Percentiles rank a stretch among this genome's conserved stretches.
phyloP scores from a whole-genome alignment of 2,888 invertebrate genomes.

The Chrysodeixis includens region DNA sequence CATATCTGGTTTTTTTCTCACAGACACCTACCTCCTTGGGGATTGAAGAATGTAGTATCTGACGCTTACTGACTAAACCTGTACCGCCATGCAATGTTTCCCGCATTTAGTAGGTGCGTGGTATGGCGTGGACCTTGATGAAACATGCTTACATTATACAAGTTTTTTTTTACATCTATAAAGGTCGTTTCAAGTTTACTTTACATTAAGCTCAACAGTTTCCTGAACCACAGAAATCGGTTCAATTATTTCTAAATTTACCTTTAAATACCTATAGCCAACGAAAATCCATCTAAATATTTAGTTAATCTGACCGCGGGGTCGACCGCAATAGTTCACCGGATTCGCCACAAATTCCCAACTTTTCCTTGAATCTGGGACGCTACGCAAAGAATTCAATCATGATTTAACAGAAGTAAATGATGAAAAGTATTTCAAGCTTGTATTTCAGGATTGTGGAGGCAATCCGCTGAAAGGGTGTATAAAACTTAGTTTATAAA shows the following conservation, averaged over 20 bases:
- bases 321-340: conserved; percentile 39
- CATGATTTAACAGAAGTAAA: conserved; percentile 28
- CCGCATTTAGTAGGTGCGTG: too few relatives aligned
- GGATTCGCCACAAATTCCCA: conserved; percentile 27
- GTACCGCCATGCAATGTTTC: too few relatives aligned
- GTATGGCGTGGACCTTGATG: too few relatives aligned
- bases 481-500: neutral
- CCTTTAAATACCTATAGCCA: neutral
- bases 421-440: conserved; percentile 19
- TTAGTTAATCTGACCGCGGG: conserved; percentile 38
- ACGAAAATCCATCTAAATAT: conserved; percentile 28
- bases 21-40: too few relatives aligned
- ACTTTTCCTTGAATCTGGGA: conserved; percentile 27
- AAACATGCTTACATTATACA: too few relatives aligned
- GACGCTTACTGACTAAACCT: too few relatives aligned
- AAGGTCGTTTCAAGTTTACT: too few relatives aligned
- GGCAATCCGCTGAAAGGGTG: neutral
- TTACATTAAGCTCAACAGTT: neutral
- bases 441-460: conserved; percentile 4
- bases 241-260: neutral
- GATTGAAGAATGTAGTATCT: too few relatives aligned
- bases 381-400: conserved; percentile 36
- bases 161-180: too few relatives aligned
- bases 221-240: neutral
- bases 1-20: too few relatives aligned